Evolutionary conservation across 2,113 vertebrate species (phyloP).

Genomic region (Melanostigma gelatinosum): DNA sequence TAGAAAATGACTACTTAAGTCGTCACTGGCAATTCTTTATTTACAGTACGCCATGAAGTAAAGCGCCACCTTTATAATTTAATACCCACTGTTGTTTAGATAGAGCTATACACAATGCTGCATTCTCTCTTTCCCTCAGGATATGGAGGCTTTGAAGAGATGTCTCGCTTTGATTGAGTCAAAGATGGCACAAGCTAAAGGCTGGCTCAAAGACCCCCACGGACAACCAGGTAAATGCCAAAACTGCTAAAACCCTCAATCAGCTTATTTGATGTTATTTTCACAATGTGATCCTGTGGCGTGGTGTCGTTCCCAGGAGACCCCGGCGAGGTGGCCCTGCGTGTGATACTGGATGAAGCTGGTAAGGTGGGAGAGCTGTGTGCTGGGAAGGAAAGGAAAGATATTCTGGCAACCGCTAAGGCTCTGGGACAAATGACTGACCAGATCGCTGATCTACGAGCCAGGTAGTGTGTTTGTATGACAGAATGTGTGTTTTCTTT

Average conservation of each 20-base stretch:
- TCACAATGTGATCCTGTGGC: slow-evolving; percentile 1
- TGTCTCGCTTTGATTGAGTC: slow-evolving; percentile 94
- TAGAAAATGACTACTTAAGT: not conserved
- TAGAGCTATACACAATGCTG: slow-evolving; percentile 13
- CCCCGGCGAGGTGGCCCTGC: slow-evolving; percentile 92
- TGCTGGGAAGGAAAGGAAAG: slow-evolving; percentile 94
- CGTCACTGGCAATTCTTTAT: not conserved
- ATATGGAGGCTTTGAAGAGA: slow-evolving; percentile 97
- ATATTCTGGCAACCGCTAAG: slow-evolving; percentile 92
- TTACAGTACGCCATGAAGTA: not conserved
- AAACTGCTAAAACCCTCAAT: not conserved
- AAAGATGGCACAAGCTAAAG: slow-evolving; percentile 95
- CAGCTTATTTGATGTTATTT: not conserved
- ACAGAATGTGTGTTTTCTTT: not conserved
- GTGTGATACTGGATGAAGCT: slow-evolving; percentile 95
- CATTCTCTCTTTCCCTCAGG: slow-evolving; percentile 83
- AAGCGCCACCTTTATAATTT: not conserved
- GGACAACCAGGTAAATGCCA: slow-evolving; percentile 88
- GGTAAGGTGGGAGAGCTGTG: slow-evolving; percentile 97
- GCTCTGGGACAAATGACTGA: slow-evolving; percentile 95
- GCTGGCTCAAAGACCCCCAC: slow-evolving; percentile 94
- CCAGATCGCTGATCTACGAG: slow-evolving; percentile 91
- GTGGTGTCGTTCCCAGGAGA: slow-evolving; percentile 82
- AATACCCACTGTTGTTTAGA: slow-evolving; percentile 1
- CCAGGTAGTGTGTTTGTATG: slow-evolving; percentile 81